Conservation (phyloP, 2,888 invertebrate genomes). For the Harpalus rubripes region DNA sequence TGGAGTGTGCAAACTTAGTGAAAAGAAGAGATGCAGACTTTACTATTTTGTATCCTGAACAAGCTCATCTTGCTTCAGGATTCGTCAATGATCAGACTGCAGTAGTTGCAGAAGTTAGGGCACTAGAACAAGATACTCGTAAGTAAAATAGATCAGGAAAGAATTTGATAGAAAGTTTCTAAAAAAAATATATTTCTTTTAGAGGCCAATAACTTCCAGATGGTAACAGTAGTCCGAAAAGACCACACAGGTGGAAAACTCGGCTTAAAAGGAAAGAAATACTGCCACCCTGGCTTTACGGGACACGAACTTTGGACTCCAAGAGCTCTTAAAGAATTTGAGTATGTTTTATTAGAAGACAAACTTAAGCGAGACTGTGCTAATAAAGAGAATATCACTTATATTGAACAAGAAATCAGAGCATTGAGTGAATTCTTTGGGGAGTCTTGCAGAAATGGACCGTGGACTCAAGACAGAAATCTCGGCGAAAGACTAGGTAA, state of each 20-base stretch:
- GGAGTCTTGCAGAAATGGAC: constrained; percentile 86
- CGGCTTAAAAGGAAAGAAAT: constrained; percentile 78
- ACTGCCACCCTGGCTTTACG: constrained; percentile 84
- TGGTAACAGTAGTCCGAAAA: constrained; percentile 81
- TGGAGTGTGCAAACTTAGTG: constrained; percentile 82
- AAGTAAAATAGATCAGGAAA: neutral
- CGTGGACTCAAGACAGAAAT: constrained; percentile 81
- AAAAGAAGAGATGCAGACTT: constrained; percentile 80
- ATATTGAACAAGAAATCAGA: constrained; percentile 81
- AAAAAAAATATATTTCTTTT: constrained; percentile 55
- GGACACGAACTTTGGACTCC: constrained; percentile 80
- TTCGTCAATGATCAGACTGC: constrained; percentile 73
- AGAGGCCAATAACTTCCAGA: constrained; percentile 80
- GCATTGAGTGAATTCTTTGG: constrained; percentile 83
- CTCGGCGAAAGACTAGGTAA: constrained; percentile 82
- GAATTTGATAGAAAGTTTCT: neutral
- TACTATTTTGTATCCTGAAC: constrained; percentile 82
- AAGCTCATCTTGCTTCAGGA: constrained; percentile 79
- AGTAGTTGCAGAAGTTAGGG: constrained; percentile 78
- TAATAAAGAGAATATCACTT: constrained; percentile 74
- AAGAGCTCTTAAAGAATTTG: constrained; percentile 82
- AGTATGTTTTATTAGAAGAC: constrained; percentile 72
- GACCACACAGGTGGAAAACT: constrained; percentile 78
- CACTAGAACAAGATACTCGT: neutral
- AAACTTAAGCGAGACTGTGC: constrained; percentile 71